Percentiles rank a stretch among this genome's conserved stretches.
phyloP scores from a whole-genome alignment of 2,888 invertebrate genomes.

The Scelioninae gen. 1 region DNA sequence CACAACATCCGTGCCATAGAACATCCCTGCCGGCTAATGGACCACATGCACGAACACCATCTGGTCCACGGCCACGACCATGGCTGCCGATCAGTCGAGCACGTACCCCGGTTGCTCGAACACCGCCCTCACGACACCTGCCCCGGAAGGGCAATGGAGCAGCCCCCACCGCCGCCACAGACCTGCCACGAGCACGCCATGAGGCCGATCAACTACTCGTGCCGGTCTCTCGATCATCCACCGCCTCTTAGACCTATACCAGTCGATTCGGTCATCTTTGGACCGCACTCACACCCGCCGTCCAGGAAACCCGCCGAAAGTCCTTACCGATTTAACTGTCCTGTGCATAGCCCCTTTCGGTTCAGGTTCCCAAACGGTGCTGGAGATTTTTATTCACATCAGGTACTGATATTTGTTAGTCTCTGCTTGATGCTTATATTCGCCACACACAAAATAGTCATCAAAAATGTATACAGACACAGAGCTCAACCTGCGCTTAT shows the following conservation, averaged over 20 bases:
- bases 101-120: constrained; percentile 79
- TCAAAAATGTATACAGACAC: background rate
- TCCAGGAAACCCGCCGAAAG: constrained; percentile 85
- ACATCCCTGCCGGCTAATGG: constrained; percentile 81
- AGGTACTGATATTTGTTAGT: constrained; percentile 76
- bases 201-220: constrained; percentile 79
- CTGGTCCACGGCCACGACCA: constrained; percentile 78
- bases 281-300: constrained; percentile 85
- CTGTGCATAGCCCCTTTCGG: constrained; percentile 91
- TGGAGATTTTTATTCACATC: constrained; percentile 85
- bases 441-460: background rate
- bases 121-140: constrained; percentile 79
- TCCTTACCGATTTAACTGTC: constrained; percentile 87
- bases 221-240: constrained; percentile 82
- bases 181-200: constrained; percentile 77
- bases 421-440: background rate
- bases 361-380: constrained; percentile 87
- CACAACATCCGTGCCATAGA: constrained; percentile 78
- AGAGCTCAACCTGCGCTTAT: background rate
- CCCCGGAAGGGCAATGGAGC: constrained; percentile 72
- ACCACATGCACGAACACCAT: constrained; percentile 81
- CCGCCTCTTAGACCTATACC: constrained; percentile 84
- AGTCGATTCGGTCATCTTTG: constrained; percentile 85
- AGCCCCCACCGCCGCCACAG: constrained; percentile 66
- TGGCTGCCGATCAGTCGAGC: constrained; percentile 81